A percentile compares a stretch with the other conserved stretches of the same genome.
phyloP scores from a whole-genome alignment of 35 echinoderm and acorn worm genomes.

The Patiria miniata region DNA sequence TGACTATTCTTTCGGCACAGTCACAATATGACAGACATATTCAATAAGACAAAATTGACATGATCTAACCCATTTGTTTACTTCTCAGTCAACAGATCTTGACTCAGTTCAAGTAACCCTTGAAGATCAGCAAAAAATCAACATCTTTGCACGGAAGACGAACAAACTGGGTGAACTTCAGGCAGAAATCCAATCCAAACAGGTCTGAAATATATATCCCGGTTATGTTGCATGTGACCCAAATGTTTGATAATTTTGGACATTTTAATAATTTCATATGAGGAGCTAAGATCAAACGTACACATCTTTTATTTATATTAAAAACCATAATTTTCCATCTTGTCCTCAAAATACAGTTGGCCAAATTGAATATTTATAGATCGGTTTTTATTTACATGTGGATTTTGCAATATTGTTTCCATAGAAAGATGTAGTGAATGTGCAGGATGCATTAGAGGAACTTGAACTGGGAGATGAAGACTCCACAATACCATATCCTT shows the following conservation, averaged over 20 bases:
- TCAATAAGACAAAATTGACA: too few relatives aligned
- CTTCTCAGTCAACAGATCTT: slow-evolving; percentile 20
- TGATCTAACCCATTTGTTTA: background rate
- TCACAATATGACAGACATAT: too few relatives aligned
- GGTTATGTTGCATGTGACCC: too few relatives aligned
- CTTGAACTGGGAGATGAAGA: slow-evolving; percentile 86
- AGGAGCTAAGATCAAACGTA: too few relatives aligned
- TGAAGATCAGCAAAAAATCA: slow-evolving; percentile 99
- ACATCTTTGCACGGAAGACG: slow-evolving; percentile 86
- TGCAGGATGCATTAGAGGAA: slow-evolving; percentile 94
- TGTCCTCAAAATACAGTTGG: too few relatives aligned
- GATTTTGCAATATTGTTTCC: slow-evolving; percentile 26
- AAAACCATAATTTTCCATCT: too few relatives aligned
- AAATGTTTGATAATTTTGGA: too few relatives aligned
- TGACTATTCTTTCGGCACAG: too few relatives aligned
- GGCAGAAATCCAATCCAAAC: slow-evolving; percentile 89
- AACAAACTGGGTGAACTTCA: slow-evolving; percentile 77
- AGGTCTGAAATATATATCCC: slow-evolving; percentile 44
- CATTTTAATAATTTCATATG: too few relatives aligned
- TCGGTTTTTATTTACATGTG: background rate
- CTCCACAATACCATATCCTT: slow-evolving; percentile 96
- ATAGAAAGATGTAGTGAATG: slow-evolving; percentile 95
- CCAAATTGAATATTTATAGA: too few relatives aligned
- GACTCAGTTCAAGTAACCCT: slow-evolving; percentile 91
- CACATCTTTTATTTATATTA: too few relatives aligned